These are phyloP conservation scores for Lithophane ornitopus DNA, from an alignment of 2,888 invertebrate species.

Conservation along the genomic window DNA sequence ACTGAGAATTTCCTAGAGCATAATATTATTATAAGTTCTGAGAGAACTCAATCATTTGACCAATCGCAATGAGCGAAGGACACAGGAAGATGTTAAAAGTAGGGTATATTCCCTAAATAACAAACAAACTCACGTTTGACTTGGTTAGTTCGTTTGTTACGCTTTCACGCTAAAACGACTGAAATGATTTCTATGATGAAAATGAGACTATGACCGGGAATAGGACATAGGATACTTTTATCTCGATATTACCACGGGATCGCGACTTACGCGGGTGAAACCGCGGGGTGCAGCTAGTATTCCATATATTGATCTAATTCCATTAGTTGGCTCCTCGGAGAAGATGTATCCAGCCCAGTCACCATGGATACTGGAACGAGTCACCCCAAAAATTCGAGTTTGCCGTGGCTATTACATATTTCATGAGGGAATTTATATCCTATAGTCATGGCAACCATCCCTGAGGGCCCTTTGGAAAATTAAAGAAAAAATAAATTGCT, in stretches of 20 bases:
- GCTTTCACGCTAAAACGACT: too few species aligned
- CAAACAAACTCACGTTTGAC: too few species aligned
- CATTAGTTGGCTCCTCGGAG: constrained; percentile 31
- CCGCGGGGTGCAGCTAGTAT: too few species aligned
- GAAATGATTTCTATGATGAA: too few species aligned
- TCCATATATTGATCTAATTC: constrained; percentile 46
- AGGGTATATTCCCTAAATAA: background rate
- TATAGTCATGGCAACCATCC: constrained; percentile 38
- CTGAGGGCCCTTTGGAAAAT: constrained; percentile 48
- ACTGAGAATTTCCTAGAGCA: background rate
- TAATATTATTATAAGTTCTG: background rate
- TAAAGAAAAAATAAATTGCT: constrained; percentile 39
- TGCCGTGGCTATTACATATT: constrained; percentile 63
- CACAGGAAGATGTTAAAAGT: background rate
- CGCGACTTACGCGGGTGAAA: too few species aligned
- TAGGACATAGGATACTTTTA: too few species aligned
- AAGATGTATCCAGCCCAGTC: constrained; percentile 34
- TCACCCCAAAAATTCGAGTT: constrained; percentile 56
- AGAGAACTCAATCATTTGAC: background rate
- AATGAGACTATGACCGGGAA: too few species aligned
- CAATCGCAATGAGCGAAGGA: background rate
- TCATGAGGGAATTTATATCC: constrained; percentile 64
- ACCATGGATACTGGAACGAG: constrained; percentile 57
- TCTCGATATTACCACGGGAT: too few species aligned
- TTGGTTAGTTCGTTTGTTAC: too few species aligned